A percentile compares a stretch with the other conserved stretches of the same genome.
phyloP scores from a whole-genome alignment of 2,888 invertebrate genomes.

The Desoria tigrina region DNA sequence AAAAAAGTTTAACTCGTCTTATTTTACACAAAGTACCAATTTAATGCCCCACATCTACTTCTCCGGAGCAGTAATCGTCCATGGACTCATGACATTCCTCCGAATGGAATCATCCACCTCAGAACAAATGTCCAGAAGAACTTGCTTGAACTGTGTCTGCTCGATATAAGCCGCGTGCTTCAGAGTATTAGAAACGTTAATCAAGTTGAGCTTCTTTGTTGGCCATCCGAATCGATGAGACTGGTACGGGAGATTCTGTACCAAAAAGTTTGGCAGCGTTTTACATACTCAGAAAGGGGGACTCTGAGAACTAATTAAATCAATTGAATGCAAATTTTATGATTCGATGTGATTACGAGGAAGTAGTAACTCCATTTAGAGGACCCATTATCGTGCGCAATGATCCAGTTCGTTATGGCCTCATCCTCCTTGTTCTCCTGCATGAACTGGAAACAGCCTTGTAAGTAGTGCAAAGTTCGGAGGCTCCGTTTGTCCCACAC shows the following conservation, averaged over 20 bases:
- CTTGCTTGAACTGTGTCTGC: constrained; percentile 34
- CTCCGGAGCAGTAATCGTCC: no score
- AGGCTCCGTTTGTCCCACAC: constrained; percentile 30
- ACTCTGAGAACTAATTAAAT: neutral
- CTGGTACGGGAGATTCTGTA: constrained; percentile 33
- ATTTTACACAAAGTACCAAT: no score
- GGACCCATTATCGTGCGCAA: constrained; percentile 35
- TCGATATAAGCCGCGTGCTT: constrained; percentile 37
- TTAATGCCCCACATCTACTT: no score
- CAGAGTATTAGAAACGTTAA: constrained; percentile 32
- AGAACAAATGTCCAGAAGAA: constrained; percentile 37
- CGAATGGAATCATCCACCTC: constrained; percentile 37
- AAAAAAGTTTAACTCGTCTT: no score
- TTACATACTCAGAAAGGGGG: neutral
- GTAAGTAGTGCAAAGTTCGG: constrained; percentile 30
- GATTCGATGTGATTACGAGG: constrained; percentile 14
- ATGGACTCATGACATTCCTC: neutral
- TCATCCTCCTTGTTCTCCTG: constrained; percentile 25
- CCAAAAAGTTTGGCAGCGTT: neutral
- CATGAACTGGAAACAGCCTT: constrained; percentile 36
- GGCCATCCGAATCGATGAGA: constrained; percentile 31
- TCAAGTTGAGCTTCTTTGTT: constrained; percentile 26
- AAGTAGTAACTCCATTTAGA: constrained; percentile 36
- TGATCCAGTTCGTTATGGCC: constrained; percentile 37
- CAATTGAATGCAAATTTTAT: constrained; percentile 9